phyloP scores from a whole-genome alignment of 1,140 invertebrate species.

The Drosophila nannoptera region DNA sequence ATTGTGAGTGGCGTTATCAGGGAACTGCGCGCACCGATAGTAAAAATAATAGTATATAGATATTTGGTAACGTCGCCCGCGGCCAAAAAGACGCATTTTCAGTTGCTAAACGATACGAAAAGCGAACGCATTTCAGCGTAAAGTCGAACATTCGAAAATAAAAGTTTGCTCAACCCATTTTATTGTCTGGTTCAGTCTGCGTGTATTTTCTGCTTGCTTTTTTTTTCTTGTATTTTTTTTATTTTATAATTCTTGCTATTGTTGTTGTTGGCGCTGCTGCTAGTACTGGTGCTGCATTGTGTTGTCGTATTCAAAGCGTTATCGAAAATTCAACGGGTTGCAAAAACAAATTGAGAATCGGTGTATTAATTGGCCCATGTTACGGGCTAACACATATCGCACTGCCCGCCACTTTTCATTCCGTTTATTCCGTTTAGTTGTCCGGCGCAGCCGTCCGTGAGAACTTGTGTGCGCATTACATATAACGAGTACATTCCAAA shows the following conservation, averaged over 20 bases:
- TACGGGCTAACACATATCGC: constrained; percentile 28
- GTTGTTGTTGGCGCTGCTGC: neutral
- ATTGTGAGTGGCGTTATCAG: constrained; percentile 56
- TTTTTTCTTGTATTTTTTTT: neutral
- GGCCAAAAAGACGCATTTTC: constrained; percentile 44
- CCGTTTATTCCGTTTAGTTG: constrained; percentile 51
- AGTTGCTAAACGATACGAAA: constrained; percentile 71
- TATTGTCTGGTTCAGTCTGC: constrained; percentile 15
- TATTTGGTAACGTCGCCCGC: constrained; percentile 48
- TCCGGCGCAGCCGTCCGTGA: constrained; percentile 22
- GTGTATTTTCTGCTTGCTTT: too few species aligned
- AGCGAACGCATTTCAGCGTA: constrained; percentile 62
- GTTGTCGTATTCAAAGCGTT: constrained; percentile 54
- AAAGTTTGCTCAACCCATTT: constrained; percentile 33
- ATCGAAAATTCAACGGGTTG: constrained; percentile 53
- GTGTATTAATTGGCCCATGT: constrained; percentile 58
- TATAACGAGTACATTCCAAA: neutral
- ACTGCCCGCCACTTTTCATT: constrained; percentile 11
- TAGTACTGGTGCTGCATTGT: neutral
- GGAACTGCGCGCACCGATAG: constrained; percentile 44
- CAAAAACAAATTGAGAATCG: constrained; percentile 32
- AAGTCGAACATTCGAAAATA: constrained; percentile 36
- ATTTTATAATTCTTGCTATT: constrained; percentile 11
- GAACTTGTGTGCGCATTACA: neutral
- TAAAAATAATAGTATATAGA: constrained; percentile 41